Base-by-base conservation (phyloP, 2,888 invertebrate genomes). In the Alviniconcha strummeri region DNA sequence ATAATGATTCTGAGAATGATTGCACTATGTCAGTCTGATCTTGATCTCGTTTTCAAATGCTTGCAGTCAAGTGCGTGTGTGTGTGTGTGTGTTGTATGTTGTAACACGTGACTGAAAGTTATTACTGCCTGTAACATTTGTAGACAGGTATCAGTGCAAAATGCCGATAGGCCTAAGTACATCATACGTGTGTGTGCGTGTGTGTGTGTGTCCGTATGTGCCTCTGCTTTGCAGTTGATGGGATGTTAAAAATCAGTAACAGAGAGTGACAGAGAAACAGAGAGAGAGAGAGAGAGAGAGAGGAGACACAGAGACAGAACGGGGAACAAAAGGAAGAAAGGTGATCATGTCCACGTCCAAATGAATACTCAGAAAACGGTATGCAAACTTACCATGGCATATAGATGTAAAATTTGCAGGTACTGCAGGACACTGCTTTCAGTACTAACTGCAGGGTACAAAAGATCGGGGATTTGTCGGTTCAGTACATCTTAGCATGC, bases 231-330 rank as follows among this genome's bases (percentile, higher is more conserved):
- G 1, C 64, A 1, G 9, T 64, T 9, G 19, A n/a, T 19, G 9
- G 7, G 4, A 71, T 6, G 19, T n/a, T 15, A 19, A n/a, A n/a
- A 5, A 19, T n/a, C n/a, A 71, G 19, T 19, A 19, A 69, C 7
- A 17, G 69, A 17, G 69, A 17, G 69, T 13, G 69, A 69, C 7
- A 17, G 69, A 17, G 69, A 17, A n/a, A 69, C 15, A 69, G 17
- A 69, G 17, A 69, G n/a, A 69, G n/a, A 69, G 69, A 69, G 13
- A 69, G 69, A 69, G 69, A 69, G 69, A 69, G 69, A 69, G 69
- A 69, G 4, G 4, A 64, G 13, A 64, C 3, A 11, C 13, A 64
- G 17, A 17, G 9, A 64, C 64, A 64, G 64, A 11, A 17, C 4
- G 64, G 64, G 17, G 11, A 64, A 64, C 6, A 15, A 15, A 17